Evolutionary conservation across 2,113 vertebrate species (phyloP).

Genomic region (Chaetorhynchus papuensis): DNA sequence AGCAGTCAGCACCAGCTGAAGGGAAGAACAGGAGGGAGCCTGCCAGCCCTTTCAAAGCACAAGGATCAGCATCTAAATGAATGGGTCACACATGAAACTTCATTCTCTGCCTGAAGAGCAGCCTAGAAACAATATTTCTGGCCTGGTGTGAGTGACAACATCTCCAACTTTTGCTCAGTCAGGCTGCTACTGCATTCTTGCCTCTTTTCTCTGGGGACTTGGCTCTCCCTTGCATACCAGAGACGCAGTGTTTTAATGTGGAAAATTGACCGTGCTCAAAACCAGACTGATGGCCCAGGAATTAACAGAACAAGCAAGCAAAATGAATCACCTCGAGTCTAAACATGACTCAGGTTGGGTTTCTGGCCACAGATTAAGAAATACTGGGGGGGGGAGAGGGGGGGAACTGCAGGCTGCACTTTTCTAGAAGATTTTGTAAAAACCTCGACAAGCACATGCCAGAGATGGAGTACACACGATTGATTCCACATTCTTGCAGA

Average conservation of each 20-base stretch:
- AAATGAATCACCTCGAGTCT: not conserved
- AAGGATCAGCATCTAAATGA: not conserved
- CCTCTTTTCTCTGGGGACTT: not conserved
- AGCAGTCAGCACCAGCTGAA: not conserved
- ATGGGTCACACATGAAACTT: not conserved
- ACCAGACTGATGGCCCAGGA: not conserved
- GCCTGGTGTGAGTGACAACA: not conserved
- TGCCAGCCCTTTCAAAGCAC: not conserved
- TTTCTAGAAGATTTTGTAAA: not conserved
- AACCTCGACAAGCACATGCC: accelerated
- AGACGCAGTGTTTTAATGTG: not conserved
- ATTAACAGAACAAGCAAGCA: not conserved
- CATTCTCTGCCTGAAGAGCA: not conserved
- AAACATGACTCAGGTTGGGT: not conserved
- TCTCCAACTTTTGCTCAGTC: not conserved
- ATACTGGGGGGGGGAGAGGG: not conserved
- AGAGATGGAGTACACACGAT: accelerated
- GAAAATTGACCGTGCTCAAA: not conserved
- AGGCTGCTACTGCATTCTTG: not conserved
- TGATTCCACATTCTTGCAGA: not conserved
- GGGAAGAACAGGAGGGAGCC: not conserved
- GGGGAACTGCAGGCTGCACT: not conserved
- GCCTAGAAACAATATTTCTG: not conserved
- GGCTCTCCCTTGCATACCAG: not conserved
- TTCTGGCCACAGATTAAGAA: not conserved